phyloP scores from a whole-genome alignment of 2,888 invertebrate species.

The Cantharis flavilabris region DNA sequence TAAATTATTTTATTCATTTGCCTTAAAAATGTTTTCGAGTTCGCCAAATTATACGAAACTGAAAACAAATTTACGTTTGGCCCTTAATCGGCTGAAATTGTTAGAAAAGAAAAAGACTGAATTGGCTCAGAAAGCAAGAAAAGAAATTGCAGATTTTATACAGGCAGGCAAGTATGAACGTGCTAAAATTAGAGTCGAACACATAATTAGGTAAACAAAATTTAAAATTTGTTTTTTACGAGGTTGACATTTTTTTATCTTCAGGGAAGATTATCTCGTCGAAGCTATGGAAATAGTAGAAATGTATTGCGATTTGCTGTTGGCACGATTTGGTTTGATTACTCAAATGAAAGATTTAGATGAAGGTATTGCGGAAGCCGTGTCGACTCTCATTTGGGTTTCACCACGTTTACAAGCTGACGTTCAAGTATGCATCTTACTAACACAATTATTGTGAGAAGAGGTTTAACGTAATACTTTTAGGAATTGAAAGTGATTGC shows the following conservation, averaged over 20 bases:
- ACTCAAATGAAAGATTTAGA: slow-evolving; percentile 97
- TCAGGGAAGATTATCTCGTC: slow-evolving; percentile 96
- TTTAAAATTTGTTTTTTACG: neutral
- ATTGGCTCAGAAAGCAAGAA: slow-evolving; percentile 91
- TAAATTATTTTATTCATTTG: neutral
- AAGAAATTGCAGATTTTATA: slow-evolving; percentile 97
- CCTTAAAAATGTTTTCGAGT: slow-evolving; percentile 78
- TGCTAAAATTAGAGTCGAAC: slow-evolving; percentile 97
- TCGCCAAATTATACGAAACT: slow-evolving; percentile 93
- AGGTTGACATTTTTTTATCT: slow-evolving; percentile 30
- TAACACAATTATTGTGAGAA: neutral
- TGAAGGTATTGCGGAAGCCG: slow-evolving; percentile 93
- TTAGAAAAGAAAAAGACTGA: slow-evolving; percentile 98
- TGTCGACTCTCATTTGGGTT: slow-evolving; percentile 96
- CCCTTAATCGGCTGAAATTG: slow-evolving; percentile 91
- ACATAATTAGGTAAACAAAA: slow-evolving; percentile 78
- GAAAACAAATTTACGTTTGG: slow-evolving; percentile 92
- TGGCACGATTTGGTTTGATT: slow-evolving; percentile 95
- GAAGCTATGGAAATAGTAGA: slow-evolving; percentile 99
- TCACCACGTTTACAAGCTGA: slow-evolving; percentile 90
- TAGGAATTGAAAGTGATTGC: slow-evolving; percentile 78
- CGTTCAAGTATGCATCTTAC: slow-evolving; percentile 62
- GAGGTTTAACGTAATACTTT: slow-evolving; percentile 16
- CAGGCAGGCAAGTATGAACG: slow-evolving; percentile 82
- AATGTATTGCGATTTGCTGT: slow-evolving; percentile 97